Conservation (phyloP, 2,888 invertebrate species). For the Acrocyrtus sp. region DNA sequence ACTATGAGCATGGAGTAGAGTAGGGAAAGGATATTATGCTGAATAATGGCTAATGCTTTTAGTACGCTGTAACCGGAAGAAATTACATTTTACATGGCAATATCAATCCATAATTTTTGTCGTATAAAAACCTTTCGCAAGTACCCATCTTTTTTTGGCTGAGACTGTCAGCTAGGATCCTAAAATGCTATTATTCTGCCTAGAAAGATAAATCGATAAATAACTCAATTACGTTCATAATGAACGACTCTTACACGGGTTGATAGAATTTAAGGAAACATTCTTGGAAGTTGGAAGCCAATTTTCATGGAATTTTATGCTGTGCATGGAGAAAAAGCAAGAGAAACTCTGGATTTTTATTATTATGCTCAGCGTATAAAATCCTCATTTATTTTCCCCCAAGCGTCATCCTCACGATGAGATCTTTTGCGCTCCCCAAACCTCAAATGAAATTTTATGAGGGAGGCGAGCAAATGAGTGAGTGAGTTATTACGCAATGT, state of each 20-base stretch:
- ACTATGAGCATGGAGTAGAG: no score
- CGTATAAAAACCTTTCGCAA: neutral
- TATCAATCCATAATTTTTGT: neutral
- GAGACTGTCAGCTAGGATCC: neutral
- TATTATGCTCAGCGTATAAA: constrained; percentile 2
- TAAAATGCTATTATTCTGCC: neutral
- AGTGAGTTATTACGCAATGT: neutral
- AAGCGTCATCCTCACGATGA: neutral
- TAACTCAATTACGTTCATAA: constrained; percentile 4
- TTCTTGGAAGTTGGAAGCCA: neutral
- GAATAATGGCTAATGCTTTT: no score
- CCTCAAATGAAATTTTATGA: neutral
- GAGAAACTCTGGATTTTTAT: neutral
- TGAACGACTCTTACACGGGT: neutral
- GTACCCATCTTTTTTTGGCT: neutral
- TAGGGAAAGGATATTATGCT: no score
- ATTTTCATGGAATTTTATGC: neutral
- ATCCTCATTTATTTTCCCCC: constrained; percentile 1
- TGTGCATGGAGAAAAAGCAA: neutral
- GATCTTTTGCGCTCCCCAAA: neutral
- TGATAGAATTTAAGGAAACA: neutral
- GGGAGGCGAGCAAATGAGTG: neutral
- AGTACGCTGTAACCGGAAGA: neutral
- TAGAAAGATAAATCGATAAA: constrained; percentile 8
- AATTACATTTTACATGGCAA: neutral